These are phyloP conservation scores for Willowsia nigromaculata DNA, from an alignment of 2,888 invertebrate species.

Conservation along the genomic window DNA sequence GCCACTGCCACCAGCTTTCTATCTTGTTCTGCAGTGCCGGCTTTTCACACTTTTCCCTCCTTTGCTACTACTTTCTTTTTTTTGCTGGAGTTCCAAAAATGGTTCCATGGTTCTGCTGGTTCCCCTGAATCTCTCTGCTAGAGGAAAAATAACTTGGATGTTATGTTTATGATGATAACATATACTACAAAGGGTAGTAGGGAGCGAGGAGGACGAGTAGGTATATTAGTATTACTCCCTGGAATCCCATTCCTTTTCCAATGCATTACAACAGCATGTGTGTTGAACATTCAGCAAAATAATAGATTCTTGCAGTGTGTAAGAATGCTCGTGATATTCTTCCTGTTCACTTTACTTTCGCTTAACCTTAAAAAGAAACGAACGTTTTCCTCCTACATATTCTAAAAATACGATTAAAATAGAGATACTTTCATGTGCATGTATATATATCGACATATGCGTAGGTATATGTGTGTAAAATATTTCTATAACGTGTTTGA, in stretches of 20 bases:
- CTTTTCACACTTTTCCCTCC: constrained; percentile 45
- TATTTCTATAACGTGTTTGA: too few species aligned
- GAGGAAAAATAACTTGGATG: constrained; percentile 55
- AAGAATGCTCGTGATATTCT: neutral
- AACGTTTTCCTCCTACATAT: constrained; percentile 4
- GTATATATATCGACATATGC: neutral
- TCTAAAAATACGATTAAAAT: constrained; percentile 21
- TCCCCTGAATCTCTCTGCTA: neutral
- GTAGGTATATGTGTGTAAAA: too few species aligned
- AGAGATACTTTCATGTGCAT: constrained; percentile 39
- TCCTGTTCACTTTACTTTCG: constrained; percentile 26
- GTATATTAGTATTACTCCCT: constrained; percentile 66
- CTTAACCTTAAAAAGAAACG: constrained; percentile 2
- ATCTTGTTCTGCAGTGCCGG: constrained; percentile 55
- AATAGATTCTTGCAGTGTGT: constrained; percentile 43
- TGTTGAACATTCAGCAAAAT: constrained; percentile 51
- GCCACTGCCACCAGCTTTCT: neutral
- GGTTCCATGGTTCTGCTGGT: neutral
- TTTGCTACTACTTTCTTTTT: neutral
- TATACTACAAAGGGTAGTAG: neutral
- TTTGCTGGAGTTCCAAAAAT: constrained; percentile 12
- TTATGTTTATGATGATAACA: constrained; percentile 41
- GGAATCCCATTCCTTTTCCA: constrained; percentile 66
- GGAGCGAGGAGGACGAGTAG: neutral
- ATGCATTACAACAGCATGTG: constrained; percentile 67